phyloP scores from a whole-genome alignment of 2,113 vertebrate genomes.

The Macaca fascicularis region DNA sequence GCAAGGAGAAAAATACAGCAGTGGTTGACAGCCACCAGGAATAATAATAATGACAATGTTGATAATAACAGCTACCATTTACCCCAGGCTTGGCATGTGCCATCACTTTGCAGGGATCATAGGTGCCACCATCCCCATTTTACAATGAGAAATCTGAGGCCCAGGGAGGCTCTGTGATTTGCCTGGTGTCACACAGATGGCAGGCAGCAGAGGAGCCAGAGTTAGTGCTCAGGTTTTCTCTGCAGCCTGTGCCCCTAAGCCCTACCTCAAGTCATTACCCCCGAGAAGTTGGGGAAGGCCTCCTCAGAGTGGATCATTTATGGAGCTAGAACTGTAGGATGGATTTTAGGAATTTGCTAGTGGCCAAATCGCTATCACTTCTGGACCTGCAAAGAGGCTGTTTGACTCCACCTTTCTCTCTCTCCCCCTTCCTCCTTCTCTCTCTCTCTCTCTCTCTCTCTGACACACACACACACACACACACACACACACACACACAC shows the following conservation, averaged over 20 bases:
- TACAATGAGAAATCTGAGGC: background rate
- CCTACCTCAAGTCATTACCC: background rate
- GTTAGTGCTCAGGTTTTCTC: background rate
- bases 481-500: background rate
- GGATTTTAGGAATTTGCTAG: conserved; percentile 2
- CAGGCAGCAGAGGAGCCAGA: background rate
- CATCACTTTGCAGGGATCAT: background rate
- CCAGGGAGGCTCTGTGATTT: background rate
- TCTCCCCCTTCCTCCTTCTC: background rate
- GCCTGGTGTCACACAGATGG: background rate
- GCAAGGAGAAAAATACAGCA: background rate
- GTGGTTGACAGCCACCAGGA: background rate
- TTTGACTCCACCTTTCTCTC: background rate
- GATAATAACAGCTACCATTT: background rate
- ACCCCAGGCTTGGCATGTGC: background rate
- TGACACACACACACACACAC: background rate
- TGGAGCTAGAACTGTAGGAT: background rate
- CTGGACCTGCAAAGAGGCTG: background rate
- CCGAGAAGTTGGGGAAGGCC: background rate
- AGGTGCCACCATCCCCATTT: background rate
- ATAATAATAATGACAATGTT: background rate
- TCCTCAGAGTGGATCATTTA: background rate
- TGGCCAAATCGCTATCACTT: background rate
- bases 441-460: background rate
- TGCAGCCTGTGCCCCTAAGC: background rate